Evolutionary conservation across 2,113 vertebrate species (phyloP), one percentile per base, ranked within the genome.

Genomic region (Paramisgurnus dabryanus): DNA sequence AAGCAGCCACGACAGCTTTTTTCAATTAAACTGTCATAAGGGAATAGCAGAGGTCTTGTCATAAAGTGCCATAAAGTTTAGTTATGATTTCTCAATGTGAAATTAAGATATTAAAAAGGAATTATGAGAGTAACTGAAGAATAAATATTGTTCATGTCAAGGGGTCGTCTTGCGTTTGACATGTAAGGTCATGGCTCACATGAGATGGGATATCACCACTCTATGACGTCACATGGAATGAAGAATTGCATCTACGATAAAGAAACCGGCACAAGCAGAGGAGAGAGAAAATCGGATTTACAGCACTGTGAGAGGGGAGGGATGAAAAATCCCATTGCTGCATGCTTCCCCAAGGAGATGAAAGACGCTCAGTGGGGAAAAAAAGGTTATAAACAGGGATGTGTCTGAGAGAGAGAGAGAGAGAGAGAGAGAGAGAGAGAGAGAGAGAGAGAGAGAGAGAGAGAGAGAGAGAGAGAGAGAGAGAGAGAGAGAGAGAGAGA

Each of bases 241-340:
- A 72, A 40, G 40, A 41, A 27, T 18, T 58, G 69, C 40, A 39
- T 6, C 34, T 11, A 39, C 17, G 34, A 72, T 72, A 41, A 40
- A 34, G 3, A 41, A 57, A 72, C 57, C 5, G 2, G 50, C 15
- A 41, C 34, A 58, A 57, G 69, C 15, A 0, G 8, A 40, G 34
- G 69, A 71, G 34, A 41, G 15, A 57, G 50, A 57, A 71, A 57
- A 71, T 13, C 15, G 15, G 69, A 58, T 72, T 57, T 72, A 57
- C 15, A 1, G 27, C 12, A 53, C 50, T 4, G 50, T 53, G 12
- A 15, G 50, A 53, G 10, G 12, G 10, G 47, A 49, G 8, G 12
- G 50, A 53, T 15, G 11, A 12, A 53, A 53, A 53, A 34, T 34
- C 11, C 12, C 11, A 53, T 13, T 71, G 49, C 68, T 27, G 5